Conservation (phyloP, 2,113 vertebrate species). For the Opisthocomus hoazin region DNA sequence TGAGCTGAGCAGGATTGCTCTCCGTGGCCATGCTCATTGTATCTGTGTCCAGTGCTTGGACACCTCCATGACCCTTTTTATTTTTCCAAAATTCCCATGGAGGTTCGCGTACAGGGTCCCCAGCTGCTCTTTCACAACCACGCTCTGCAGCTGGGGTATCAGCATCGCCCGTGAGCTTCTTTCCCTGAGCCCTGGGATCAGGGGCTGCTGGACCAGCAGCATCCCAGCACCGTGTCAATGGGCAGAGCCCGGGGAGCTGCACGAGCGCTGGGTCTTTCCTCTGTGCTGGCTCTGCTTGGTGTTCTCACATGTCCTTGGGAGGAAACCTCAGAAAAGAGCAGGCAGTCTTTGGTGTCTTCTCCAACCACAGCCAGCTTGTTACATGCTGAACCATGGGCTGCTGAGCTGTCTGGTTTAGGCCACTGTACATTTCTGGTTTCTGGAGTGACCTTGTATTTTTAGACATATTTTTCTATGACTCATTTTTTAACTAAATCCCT, state of each 20-base stretch:
- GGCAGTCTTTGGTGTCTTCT: not conserved
- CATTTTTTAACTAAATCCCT: not conserved
- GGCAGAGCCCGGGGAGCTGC: not conserved
- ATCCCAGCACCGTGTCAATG: rapidly evolving
- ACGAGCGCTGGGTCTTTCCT: not conserved
- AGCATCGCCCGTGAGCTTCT: not conserved
- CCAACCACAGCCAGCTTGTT: not conserved
- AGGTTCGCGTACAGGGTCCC: no score
- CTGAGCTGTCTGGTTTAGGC: not conserved
- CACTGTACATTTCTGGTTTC: not conserved
- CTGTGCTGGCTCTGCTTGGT: not conserved
- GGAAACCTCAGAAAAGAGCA: not conserved
- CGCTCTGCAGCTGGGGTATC: not conserved
- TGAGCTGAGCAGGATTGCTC: not conserved
- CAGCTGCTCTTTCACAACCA: not conserved
- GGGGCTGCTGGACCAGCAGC: not conserved
- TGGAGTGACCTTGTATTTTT: not conserved
- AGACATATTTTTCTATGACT: not conserved
- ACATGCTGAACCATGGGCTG: not conserved
- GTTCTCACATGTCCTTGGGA: not conserved
- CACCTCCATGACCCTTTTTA: not conserved
- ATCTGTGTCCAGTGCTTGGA: not conserved
- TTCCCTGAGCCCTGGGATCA: not conserved
- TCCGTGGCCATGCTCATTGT: not conserved
- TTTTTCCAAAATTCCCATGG: not conserved